These are phyloP conservation scores for Calosoma granatense DNA, from an alignment of 1,140 invertebrate species.

Conservation along the genomic window DNA sequence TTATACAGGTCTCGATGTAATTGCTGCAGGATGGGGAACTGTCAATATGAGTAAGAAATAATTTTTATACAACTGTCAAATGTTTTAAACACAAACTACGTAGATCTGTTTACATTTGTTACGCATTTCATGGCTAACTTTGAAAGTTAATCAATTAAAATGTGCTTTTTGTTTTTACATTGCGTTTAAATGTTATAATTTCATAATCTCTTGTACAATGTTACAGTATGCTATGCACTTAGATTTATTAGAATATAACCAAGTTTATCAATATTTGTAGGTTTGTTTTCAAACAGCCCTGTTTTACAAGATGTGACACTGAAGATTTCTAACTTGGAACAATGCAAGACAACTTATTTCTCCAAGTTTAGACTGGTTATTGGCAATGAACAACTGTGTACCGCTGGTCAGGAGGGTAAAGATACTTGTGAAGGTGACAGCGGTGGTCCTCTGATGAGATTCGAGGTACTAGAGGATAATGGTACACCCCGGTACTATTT, in stretches of 20 bases:
- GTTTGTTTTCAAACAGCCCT: neutral
- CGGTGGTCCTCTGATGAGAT: conserved; percentile 44
- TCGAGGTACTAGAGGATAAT: neutral
- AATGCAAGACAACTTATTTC: neutral
- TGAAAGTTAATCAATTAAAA: no score
- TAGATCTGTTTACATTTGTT: no score
- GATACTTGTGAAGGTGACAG: conserved; percentile 47
- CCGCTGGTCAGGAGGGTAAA: conserved; percentile 26
- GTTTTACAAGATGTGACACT: neutral
- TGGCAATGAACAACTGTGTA: conserved; percentile 25
- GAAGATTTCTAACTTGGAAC: neutral
- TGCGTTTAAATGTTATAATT: no score
- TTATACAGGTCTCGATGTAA: neutral
- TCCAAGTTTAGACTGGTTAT: conserved; percentile 20
- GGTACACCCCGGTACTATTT: conserved; percentile 38
- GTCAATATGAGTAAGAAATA: conserved; percentile 12
- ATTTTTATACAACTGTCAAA: no score
- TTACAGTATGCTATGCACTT: no score
- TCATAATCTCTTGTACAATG: no score
- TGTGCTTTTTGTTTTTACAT: no score
- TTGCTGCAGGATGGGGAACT: conserved; percentile 3
- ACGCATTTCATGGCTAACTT: no score
- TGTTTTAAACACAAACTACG: no score
- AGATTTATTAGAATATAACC: no score
- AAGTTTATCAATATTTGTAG: neutral